A percentile compares a stretch with the other conserved stretches of the same genome.
These are phyloP conservation scores for Nestor notabilis DNA, from an alignment of 2,113 vertebrate genomes.

Conservation along the genomic window DNA sequence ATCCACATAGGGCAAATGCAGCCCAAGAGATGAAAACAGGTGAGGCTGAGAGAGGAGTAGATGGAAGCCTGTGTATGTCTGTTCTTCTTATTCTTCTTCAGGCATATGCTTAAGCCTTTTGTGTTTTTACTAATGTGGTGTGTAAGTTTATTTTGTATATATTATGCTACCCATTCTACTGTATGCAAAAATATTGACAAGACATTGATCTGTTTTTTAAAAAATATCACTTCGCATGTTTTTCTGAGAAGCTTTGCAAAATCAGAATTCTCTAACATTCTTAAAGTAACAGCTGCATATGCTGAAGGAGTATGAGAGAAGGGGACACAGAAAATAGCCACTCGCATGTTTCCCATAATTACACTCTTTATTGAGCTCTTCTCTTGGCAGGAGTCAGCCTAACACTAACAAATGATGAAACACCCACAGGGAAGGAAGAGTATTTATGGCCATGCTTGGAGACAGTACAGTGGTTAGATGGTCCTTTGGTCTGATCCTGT, in stretches of 20 bases:
- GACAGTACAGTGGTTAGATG: not conserved
- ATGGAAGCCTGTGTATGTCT: not conserved
- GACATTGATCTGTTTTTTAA: not conserved
- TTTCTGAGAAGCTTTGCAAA: not conserved
- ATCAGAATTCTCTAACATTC: not conserved
- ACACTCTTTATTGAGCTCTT: not conserved
- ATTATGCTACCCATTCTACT: not conserved
- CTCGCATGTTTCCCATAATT: not conserved
- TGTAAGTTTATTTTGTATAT: not conserved
- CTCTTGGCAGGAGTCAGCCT: not conserved
- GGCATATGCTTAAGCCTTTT: not conserved
- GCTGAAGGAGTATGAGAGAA: not conserved
- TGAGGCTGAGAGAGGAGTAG: not conserved
- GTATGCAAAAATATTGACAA: not conserved
- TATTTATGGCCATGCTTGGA: not conserved
- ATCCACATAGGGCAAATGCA: not conserved
- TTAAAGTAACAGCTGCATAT: not conserved
- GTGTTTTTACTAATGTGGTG: not conserved
- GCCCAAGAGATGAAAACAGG: not conserved
- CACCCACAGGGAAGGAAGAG: fast-evolving
- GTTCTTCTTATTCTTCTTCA: not conserved
- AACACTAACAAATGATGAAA: not conserved
- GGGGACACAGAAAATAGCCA: not conserved
- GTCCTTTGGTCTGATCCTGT: not conserved
- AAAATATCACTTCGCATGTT: fast-evolving